Evolutionary conservation across 2,113 vertebrate species (phyloP), one percentile per base, ranked within the genome.

Genomic region (Turdus rufiventris): DNA sequence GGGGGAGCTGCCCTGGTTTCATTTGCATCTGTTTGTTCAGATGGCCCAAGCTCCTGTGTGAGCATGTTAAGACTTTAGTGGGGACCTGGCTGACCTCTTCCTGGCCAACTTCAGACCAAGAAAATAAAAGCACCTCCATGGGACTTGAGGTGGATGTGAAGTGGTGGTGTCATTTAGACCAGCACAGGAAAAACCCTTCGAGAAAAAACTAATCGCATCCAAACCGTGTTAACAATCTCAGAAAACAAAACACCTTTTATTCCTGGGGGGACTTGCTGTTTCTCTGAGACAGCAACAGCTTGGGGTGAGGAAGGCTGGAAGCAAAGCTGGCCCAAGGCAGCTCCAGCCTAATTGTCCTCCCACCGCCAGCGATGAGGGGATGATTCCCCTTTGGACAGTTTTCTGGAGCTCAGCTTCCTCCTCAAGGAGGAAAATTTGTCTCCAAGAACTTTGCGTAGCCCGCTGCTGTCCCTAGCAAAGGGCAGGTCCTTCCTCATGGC

Each of bases 381-480:
- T 0, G 92, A 85, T 48, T 94, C 96, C 7, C 85, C 93, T 78
- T 95, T 97, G 58, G 97, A 78, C 68, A 96, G 57, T 84, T 94
- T 97, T 60, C 97, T 97, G 6, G 95, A 70, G 5, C 97, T 97
- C 82, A 98, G 51, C 87, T 96, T 96, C 93, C 89, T 96, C 79
- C 97, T 2, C 74, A 98, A 89, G 34, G 97, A 97, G 36, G 97
- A 98, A 28, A 98, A 96, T 48, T 97, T 98, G 63, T 98, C 96
- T 62, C 98, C 98, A 0, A 98, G 96, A 21, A 94, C 97, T 73
- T 96, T 96, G 54, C 97, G 88, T 18, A 98, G 92, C 23, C 97
- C 97, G 0, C 14, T 28, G 15, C 20, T 91, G 17, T 97, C 97
- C 50, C 89, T 94, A 11, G 82, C 48, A 5, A 96, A 84, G 87